phyloP scores from a whole-genome alignment of 2,797 vertebrate genomes.

The Ibycter americanus region DNA sequence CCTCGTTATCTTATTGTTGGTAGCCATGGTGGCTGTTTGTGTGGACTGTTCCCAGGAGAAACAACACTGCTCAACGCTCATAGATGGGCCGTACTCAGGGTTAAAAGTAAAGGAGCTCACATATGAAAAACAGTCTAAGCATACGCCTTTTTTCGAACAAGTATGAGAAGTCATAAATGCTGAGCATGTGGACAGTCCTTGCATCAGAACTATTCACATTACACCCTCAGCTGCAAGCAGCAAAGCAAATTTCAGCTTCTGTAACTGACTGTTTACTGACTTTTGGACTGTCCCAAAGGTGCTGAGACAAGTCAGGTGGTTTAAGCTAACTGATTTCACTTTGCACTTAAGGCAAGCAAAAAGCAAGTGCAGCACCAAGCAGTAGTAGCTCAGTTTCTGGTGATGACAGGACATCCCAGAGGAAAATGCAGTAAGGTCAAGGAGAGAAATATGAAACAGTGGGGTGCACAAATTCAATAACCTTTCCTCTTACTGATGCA shows the following conservation, averaged over 20 bases:
- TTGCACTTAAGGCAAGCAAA: background rate
- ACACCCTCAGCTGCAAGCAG: background rate
- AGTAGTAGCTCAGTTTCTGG: background rate
- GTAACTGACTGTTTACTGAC: background rate
- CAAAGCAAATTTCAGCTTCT: background rate
- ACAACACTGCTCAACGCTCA: background rate
- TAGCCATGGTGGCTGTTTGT: background rate
- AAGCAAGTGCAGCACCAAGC: background rate
- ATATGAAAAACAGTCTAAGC: background rate
- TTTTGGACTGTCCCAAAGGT: background rate
- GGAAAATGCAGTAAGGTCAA: background rate
- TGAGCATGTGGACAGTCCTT: background rate
- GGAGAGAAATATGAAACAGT: background rate
- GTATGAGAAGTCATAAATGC: background rate
- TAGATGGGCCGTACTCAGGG: background rate
- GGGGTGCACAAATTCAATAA: background rate
- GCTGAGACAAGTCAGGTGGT: background rate
- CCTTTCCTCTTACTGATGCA: background rate
- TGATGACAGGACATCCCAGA: background rate
- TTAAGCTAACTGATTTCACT: background rate
- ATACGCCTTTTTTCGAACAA: background rate
- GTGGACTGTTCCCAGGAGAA: background rate
- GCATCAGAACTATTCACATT: background rate
- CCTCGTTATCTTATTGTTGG: background rate
- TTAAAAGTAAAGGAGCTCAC: background rate